Evolutionary conservation across 2,797 vertebrate species (phyloP), one percentile per base, ranked within the genome.

Genomic region (Hoplostethus atlanticus): DNA sequence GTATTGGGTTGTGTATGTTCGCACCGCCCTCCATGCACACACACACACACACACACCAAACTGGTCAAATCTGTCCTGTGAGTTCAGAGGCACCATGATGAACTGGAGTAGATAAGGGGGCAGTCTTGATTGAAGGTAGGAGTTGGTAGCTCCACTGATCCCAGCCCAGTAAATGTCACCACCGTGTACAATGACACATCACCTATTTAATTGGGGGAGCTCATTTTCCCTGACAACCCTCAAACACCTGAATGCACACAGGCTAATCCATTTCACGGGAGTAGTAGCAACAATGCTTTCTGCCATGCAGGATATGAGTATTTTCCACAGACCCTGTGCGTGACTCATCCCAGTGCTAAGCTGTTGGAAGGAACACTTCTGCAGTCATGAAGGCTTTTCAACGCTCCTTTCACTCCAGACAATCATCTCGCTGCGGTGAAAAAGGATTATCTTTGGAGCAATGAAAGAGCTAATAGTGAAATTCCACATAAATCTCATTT

Each of bases 331-430:
- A 76, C 2, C 9, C 9, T 13, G 38, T 36, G 21, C 21, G 53
- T 79, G 79, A 89, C 52, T 87, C 78, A 72, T 76, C 56, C 34
- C 15, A 56, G 56, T 70, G 50, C 40, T 63, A 44, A 76, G 44
- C 64, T 21, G 31, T 31, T 31, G 31, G 30, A 64, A 57, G 17
- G 38, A 74, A 51, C 5, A 69, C 30, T 30, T 50, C 21, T 21
- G 21, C 54, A 46, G 64, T 31, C 55, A 34, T 34, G 5, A 52
- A 63, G 28, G 51, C n/a, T 30, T 50, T 40, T 61, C 36, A 48
- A 31, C 12, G 61, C 56, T 61, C 12, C 40, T 68, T 60, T 57
- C 40, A 21, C 5, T 40, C 5, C 38, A 36, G 40, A 68, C 46
- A 17, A 46, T 60, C 17, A 8, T 40, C 28, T 16, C 44, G n/a